Conservation (phyloP, 2,113 vertebrate genomes). For the Tragelaphus strepsiceros region DNA sequence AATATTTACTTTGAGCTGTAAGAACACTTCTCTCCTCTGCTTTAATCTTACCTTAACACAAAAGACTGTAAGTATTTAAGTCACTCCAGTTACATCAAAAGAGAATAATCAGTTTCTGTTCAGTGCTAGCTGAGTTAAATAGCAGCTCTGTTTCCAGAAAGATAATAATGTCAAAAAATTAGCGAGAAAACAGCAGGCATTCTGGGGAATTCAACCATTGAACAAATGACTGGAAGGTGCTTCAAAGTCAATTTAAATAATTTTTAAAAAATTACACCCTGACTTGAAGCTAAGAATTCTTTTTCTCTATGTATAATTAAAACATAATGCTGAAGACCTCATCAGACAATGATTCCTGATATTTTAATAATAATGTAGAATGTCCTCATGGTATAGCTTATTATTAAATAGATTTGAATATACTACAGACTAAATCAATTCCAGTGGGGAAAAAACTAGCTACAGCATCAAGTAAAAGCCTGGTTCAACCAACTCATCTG, state of each 20-base stretch:
- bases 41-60: conserved; percentile 65
- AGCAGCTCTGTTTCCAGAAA: conserved; percentile 64
- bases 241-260: conserved; percentile 71
- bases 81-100: conserved; percentile 54
- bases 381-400: conserved; percentile 49
- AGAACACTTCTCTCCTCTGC: conserved; percentile 27
- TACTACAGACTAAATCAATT: conserved; percentile 16
- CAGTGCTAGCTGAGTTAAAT: conserved; percentile 46
- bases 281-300: conserved; percentile 12
- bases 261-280: conserved; percentile 56
- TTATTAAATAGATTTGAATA: conserved; percentile 41
- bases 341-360: conserved; percentile 58
- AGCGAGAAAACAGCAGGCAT: conserved; percentile 67
- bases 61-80: conserved; percentile 45
- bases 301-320: conserved; percentile 55
- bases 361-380: conserved; percentile 66
- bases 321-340: conserved; percentile 54
- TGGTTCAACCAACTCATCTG: background rate
- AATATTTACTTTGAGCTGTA: conserved; percentile 64
- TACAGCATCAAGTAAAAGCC: background rate
- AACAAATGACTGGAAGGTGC: conserved; percentile 68
- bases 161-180: conserved; percentile 61
- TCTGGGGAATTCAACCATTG: conserved; percentile 54
- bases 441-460: background rate
- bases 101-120: conserved; percentile 66